These are phyloP conservation scores for Busseola fusca DNA, from an alignment of 2,888 invertebrate species.

Conservation along the genomic window DNA sequence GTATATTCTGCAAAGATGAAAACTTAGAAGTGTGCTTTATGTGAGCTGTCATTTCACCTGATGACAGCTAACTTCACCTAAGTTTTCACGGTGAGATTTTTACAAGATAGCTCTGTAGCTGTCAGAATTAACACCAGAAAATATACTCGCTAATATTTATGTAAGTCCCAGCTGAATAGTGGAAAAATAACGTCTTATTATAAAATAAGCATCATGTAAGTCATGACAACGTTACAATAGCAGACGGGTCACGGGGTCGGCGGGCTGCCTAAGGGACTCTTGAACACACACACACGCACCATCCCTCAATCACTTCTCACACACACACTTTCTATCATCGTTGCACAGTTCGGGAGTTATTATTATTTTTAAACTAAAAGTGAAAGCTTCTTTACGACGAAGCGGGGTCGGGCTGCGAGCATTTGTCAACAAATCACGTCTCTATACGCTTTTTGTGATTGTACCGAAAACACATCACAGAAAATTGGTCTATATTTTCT, in stretches of 20 bases:
- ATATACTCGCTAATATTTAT: constrained; percentile 32
- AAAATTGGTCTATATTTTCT: constrained; percentile 28
- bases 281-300: constrained; percentile 48
- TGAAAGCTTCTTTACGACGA: constrained; percentile 68
- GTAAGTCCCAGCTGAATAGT: constrained; percentile 38
- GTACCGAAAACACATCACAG: constrained; percentile 53
- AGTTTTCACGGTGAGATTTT: background rate
- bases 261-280: constrained; percentile 44
- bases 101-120: background rate
- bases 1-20: background rate
- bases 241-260: constrained; percentile 64
- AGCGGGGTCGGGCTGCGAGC: constrained; percentile 66
- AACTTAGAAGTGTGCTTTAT: background rate
- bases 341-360: constrained; percentile 65
- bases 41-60: background rate
- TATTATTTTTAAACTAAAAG: constrained; percentile 78
- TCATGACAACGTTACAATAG: constrained; percentile 61
- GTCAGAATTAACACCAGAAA: constrained; percentile 8
- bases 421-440: constrained; percentile 83
- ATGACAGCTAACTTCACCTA: background rate
- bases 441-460: constrained; percentile 71
- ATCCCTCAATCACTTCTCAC: constrained; percentile 56
- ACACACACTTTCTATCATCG: constrained; percentile 64
- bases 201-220: constrained; percentile 55
- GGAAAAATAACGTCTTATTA: constrained; percentile 53